These are phyloP conservation scores for Synanthedon myopaeformis DNA, from an alignment of 2,888 invertebrate species.

Conservation along the genomic window DNA sequence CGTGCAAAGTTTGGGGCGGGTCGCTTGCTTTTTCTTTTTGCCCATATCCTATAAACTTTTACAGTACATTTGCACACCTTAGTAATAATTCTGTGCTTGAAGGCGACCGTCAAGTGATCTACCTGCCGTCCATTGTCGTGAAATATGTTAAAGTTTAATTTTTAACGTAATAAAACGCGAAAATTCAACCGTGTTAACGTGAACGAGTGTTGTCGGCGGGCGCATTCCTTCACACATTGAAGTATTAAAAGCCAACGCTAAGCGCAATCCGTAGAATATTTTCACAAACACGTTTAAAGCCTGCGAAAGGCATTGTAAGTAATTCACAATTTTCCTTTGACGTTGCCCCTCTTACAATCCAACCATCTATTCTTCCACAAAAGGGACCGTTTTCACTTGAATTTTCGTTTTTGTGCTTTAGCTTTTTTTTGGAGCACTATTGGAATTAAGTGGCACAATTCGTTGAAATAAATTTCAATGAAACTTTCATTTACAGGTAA, in stretches of 20 bases:
- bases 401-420: neutral
- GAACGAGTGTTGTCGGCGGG: too few relatives aligned
- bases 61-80: too few relatives aligned
- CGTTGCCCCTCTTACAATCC: neutral
- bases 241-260: neutral
- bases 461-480: constrained; percentile 24
- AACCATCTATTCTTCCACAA: neutral
- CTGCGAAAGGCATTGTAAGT: neutral
- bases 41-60: too few relatives aligned
- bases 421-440: constrained; percentile 4
- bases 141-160: too few relatives aligned
- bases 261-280: constrained; percentile 1
- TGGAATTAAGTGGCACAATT: constrained; percentile 9
- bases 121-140: too few relatives aligned
- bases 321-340: constrained; percentile 1
- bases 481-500: constrained; percentile 25
- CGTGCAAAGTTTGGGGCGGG: too few relatives aligned
- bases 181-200: too few relatives aligned
- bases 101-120: too few relatives aligned
- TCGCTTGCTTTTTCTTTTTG: too few relatives aligned
- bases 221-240: too few relatives aligned
- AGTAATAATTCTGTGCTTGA: too few relatives aligned
- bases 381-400: neutral
- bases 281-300: constrained; percentile 1
- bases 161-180: too few relatives aligned